phyloP scores from a whole-genome alignment of 2,113 vertebrate genomes.

The Desmodus rotundus region DNA sequence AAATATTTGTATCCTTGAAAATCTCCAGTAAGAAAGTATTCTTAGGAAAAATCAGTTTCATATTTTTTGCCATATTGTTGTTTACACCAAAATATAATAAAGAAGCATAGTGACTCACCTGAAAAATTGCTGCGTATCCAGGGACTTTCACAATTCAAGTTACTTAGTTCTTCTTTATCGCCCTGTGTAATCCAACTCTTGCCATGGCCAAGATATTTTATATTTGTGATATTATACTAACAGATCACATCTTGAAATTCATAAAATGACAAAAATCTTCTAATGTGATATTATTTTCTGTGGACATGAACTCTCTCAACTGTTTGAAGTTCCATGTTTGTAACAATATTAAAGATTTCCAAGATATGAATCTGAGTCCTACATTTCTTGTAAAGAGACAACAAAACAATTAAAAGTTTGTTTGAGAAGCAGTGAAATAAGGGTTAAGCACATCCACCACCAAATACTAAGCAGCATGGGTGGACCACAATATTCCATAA shows the following conservation, averaged over 20 bases:
- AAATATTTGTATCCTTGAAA: conserved; percentile 38
- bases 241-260: background rate
- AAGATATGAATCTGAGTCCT: conserved; percentile 28
- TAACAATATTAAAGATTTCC: conserved; percentile 26
- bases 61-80: conserved; percentile 24
- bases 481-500: conserved; percentile 4
- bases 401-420: conserved; percentile 38
- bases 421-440: conserved; percentile 55
- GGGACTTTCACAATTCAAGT: conserved; percentile 26
- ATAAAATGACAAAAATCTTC: conserved; percentile 36
- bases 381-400: conserved; percentile 31
- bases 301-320: background rate
- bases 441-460: background rate
- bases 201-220: conserved; percentile 1
- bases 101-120: conserved; percentile 42
- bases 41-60: conserved; percentile 60
- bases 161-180: background rate
- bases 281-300: background rate
- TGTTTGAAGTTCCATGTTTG: background rate
- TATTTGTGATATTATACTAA: background rate
- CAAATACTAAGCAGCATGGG: background rate
- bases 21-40: conserved; percentile 53
- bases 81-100: conserved; percentile 64
- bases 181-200: conserved; percentile 32
- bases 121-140: conserved; percentile 48